phyloP scores from a whole-genome alignment of 2,113 vertebrate species.

The Athene noctua region DNA sequence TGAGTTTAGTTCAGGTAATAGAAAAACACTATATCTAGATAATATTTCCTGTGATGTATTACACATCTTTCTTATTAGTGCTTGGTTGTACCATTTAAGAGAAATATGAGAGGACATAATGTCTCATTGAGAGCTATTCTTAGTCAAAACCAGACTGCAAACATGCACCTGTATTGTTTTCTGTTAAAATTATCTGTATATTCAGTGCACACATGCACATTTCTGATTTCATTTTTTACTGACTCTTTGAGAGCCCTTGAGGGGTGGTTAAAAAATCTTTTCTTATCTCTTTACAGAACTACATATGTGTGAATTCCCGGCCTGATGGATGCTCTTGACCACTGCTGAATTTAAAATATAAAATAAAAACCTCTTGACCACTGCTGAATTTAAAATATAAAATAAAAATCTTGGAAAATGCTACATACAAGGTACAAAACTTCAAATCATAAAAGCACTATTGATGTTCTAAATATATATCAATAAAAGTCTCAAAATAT shows the following conservation, averaged over 20 bases:
- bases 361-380: background rate
- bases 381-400: background rate
- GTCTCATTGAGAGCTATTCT: background rate
- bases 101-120: background rate
- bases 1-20: background rate
- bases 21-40: background rate
- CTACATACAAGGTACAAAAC: background rate
- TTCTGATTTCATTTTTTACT: background rate
- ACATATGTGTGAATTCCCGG: background rate
- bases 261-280: background rate
- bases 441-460: background rate
- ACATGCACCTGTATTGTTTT: accelerated
- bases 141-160: background rate
- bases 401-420: background rate
- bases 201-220: background rate
- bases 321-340: background rate
- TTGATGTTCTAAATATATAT: background rate
- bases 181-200: background rate
- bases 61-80: background rate
- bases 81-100: background rate
- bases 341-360: background rate
- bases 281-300: background rate
- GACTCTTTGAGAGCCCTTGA: background rate
- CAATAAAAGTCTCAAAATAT: background rate
- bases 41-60: background rate